Evolutionary conservation across 1,140 invertebrate genomes (phyloP).

Genomic region (Maniola jurtina): DNA sequence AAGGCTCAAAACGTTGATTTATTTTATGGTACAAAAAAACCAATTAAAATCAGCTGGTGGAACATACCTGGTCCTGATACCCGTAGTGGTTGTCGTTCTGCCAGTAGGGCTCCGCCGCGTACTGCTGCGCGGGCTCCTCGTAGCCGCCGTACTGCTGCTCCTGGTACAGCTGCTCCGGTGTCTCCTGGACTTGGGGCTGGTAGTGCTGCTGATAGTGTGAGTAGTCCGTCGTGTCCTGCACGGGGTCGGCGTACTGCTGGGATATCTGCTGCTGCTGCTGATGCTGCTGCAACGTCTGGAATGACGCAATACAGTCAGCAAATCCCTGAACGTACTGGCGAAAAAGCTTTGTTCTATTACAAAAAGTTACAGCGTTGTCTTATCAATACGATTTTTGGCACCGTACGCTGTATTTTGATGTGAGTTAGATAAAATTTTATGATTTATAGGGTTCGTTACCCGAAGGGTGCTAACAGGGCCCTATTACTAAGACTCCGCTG

Average conservation of each 20-base stretch:
- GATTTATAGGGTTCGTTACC: too few relatives aligned
- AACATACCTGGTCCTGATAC: constrained; percentile 41
- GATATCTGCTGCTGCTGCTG: neutral
- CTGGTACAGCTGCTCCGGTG: constrained; percentile 19
- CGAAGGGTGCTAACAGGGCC: too few relatives aligned
- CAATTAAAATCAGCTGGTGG: neutral
- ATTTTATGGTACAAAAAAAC: too few relatives aligned
- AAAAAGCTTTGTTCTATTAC: too few relatives aligned
- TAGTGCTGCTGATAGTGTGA: constrained; percentile 15
- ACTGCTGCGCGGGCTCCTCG: constrained; percentile 35
- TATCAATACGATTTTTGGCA: too few relatives aligned
- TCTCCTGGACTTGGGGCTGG: constrained; percentile 14
- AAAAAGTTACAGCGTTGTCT: too few relatives aligned
- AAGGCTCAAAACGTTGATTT: too few relatives aligned
- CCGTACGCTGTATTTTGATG: too few relatives aligned
- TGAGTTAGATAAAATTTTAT: too few relatives aligned
- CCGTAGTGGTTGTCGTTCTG: constrained; percentile 39
- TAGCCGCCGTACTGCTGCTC: constrained; percentile 28
- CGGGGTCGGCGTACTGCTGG: constrained; percentile 20
- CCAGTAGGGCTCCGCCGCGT: constrained; percentile 54
- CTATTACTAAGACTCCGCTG: too few relatives aligned
- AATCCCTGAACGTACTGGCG: neutral
- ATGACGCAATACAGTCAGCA: neutral
- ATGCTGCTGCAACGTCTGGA: constrained; percentile 23
- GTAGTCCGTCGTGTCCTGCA: constrained; percentile 17